Percentiles rank a stretch among this genome's conserved stretches.
Conservation (phyloP, 1,140 invertebrate species). For the Brachionus plicatilis region DNA sequence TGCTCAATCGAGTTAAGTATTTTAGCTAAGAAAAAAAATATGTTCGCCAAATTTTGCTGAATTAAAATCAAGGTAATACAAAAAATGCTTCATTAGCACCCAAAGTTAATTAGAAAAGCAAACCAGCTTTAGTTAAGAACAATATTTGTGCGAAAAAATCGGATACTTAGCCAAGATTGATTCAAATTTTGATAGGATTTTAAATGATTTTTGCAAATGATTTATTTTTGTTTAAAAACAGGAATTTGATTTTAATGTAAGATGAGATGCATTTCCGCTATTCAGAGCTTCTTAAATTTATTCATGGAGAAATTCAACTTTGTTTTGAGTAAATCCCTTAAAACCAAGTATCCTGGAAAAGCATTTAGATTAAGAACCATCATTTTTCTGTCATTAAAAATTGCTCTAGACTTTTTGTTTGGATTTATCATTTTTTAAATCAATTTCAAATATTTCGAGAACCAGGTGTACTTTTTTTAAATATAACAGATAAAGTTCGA, state of each 20-base stretch:
- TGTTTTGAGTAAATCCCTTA: not conserved
- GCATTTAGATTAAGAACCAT: not conserved
- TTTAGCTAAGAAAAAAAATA: not conserved
- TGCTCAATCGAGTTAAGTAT: not conserved
- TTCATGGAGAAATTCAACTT: not conserved
- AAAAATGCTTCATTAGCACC: not conserved
- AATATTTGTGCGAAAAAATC: not conserved
- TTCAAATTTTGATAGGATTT: not conserved
- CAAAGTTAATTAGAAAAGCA: not conserved
- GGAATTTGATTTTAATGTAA: conserved; percentile 1
- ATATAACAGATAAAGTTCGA: not conserved
- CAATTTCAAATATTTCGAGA: not conserved
- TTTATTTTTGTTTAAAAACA: not conserved
- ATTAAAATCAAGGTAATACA: not conserved
- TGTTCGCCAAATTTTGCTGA: not conserved
- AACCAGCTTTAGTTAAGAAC: not conserved
- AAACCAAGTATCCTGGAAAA: not conserved
- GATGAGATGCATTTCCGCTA: not conserved
- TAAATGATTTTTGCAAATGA: conserved; percentile 31
- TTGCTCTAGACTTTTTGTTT: not conserved
- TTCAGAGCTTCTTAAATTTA: not conserved
- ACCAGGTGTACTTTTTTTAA: not conserved
- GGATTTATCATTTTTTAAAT: not conserved
- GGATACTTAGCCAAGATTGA: conserved; percentile 5
- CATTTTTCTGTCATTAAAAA: not conserved